Evolutionary conservation across 1,140 invertebrate genomes (phyloP), one percentile per base, ranked within the genome.

Genomic region (Scaptodrosophila lebanonensis): DNA sequence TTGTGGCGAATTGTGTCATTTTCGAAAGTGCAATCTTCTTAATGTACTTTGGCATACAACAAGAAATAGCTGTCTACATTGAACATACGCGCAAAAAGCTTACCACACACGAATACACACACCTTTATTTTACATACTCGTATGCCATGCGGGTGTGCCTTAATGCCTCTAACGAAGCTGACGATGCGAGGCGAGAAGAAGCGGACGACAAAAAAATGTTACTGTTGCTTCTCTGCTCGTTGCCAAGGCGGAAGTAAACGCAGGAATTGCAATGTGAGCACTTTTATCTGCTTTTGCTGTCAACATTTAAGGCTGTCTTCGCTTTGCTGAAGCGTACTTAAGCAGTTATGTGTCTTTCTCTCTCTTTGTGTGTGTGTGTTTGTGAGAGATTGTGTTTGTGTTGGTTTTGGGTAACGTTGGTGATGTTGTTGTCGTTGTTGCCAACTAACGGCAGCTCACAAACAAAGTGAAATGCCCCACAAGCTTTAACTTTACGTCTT

Each of bases 1-100:
- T 54, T 59, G 53, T 50, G 60, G 51, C 43, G 44, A 65, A 68
- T 66, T 50, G 69, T 75, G 69, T 79, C 75, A 75, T 70, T 82
- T 70, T 56, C 65, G 43, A 75, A 62, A 79, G 75, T 82, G 75
- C 75, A 82, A 82, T 82, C 62, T 82, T 70, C 75, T 64, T 82
- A 83, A 82, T 82, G 75, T 82, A 75, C 66, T 75, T 66, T 54
- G 52, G 30, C 57, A 53, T 39, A 33, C 11, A 38, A 18, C 29
- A 39, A 47, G 40, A 57, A 66, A 51, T 48, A 40, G 18, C 47
- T 53, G 58, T 63, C 58, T 58, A 20, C 66, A 61, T 59, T 38
- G 52, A 53, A 39, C 43, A 32, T 4, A 58, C 58, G 51, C 8
- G 38, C 53, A 48, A 52, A 52, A 36, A 49, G 39, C 60, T 57